Evolutionary conservation across 2,113 vertebrate species (phyloP).

Genomic region (Rhynchomys soricoides): DNA sequence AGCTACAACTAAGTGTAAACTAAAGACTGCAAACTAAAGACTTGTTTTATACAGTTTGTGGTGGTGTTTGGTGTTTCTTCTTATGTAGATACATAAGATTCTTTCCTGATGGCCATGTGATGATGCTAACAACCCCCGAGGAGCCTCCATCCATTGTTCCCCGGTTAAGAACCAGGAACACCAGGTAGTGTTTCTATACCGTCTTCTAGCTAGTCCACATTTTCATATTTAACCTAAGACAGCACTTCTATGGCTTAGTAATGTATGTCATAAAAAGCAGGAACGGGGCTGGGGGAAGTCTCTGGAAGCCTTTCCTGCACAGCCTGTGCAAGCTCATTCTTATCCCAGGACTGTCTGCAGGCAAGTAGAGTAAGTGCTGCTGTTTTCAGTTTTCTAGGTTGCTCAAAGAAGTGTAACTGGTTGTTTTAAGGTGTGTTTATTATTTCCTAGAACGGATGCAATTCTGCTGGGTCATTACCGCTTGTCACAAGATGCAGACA

Average conservation of each 20-base stretch:
- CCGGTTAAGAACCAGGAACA: constrained; percentile 92
- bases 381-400: neutral
- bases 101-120: constrained; percentile 95
- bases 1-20: neutral
- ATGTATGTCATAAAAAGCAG: neutral
- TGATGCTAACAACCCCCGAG: constrained; percentile 97
- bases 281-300: neutral
- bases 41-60: constrained; percentile 40
- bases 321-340: neutral
- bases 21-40: neutral
- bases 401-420: neutral
- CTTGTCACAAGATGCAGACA: constrained; percentile 97
- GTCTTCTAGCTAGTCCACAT: neutral
- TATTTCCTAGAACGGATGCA: constrained; percentile 92
- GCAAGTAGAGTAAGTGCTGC: neutral
- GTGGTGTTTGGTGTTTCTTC: constrained; percentile 25
- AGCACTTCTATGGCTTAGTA: neutral
- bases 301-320: neutral
- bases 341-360: neutral
- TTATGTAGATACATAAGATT: constrained; percentile 95
- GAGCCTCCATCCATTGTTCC: constrained; percentile 93
- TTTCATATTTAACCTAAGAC: neutral
- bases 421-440: constrained; percentile 53
- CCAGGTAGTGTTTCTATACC: constrained; percentile 86
- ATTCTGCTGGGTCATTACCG: constrained; percentile 96